Evolutionary conservation across 2,797 vertebrate genomes (phyloP).

Genomic region (Tinamus major): DNA sequence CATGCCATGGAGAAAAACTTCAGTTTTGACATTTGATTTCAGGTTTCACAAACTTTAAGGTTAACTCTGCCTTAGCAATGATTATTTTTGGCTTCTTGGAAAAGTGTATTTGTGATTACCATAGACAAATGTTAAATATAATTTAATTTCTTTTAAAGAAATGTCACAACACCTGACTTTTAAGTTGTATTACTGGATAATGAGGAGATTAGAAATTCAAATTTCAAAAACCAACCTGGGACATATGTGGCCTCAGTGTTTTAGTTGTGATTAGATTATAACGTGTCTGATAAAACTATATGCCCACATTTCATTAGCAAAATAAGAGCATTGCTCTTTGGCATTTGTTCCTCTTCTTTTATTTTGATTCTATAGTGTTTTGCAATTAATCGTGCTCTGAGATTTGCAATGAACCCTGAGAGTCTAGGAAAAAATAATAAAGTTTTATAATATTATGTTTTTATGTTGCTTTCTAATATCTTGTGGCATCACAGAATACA

Average conservation of each 20-base stretch:
- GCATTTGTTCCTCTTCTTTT: background rate
- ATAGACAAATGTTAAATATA: slow-evolving; percentile 51
- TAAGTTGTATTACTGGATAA: background rate
- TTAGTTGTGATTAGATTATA: background rate
- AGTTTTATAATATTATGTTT: background rate
- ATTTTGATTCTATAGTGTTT: background rate
- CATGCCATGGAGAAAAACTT: background rate
- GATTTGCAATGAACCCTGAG: background rate
- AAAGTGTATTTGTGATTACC: slow-evolving; percentile 20
- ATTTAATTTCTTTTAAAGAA: slow-evolving; percentile 49
- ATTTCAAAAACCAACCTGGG: background rate
- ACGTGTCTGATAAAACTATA: background rate
- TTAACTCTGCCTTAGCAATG: slow-evolving; percentile 1
- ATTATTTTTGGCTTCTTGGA: slow-evolving; percentile 26
- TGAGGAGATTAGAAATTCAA: slow-evolving; percentile 20
- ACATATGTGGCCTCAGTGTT: background rate
- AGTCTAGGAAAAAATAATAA: background rate
- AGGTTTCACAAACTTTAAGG: background rate
- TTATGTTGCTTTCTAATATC: background rate
- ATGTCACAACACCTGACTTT: slow-evolving; percentile 1
- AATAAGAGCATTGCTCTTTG: background rate
- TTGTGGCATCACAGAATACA: background rate
- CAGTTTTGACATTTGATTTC: slow-evolving; percentile 50
- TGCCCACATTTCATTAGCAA: background rate
- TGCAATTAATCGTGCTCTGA: background rate